Evolutionary conservation across 1,140 invertebrate species (phyloP).

Genomic region (Bombus huntii): DNA sequence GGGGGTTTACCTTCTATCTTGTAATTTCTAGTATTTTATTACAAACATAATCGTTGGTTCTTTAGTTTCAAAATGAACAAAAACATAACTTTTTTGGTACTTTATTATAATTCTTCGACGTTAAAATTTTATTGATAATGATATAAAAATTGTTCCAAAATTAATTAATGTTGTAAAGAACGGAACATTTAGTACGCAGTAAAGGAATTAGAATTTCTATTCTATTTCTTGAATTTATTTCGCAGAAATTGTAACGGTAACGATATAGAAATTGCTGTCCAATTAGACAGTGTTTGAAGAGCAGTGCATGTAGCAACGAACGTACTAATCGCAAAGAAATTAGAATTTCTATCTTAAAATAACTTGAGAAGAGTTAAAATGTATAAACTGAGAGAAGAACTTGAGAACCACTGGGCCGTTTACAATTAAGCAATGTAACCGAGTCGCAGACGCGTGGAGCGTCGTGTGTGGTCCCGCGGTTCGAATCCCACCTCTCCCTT

Average conservation of each 20-base stretch:
- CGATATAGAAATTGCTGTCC: neutral
- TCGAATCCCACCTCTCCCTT: conserved; percentile 78
- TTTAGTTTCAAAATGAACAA: no score
- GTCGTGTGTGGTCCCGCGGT: conserved; percentile 81
- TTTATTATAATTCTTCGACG: neutral
- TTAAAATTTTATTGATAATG: no score
- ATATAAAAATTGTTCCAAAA: no score
- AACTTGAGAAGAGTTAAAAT: neutral
- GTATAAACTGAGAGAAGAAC: neutral
- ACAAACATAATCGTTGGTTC: neutral
- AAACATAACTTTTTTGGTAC: no score
- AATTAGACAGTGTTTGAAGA: neutral
- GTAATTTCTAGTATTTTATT: neutral
- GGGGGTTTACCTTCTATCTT: neutral
- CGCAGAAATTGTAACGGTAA: neutral
- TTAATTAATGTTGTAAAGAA: neutral
- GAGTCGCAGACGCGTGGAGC: conserved; percentile 82
- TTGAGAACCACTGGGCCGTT: conserved; percentile 80
- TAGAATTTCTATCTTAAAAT: neutral
- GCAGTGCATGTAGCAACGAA: no score
- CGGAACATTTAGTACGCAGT: neutral
- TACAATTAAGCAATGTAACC: conserved; percentile 84
- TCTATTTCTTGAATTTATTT: no score
- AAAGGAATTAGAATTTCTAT: no score
- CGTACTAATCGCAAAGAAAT: neutral